Percentiles rank a stretch among this genome's conserved stretches.
Evolutionary conservation across 2,888 invertebrate species (phyloP).

Genomic region (Neoitamus cyanurus): DNA sequence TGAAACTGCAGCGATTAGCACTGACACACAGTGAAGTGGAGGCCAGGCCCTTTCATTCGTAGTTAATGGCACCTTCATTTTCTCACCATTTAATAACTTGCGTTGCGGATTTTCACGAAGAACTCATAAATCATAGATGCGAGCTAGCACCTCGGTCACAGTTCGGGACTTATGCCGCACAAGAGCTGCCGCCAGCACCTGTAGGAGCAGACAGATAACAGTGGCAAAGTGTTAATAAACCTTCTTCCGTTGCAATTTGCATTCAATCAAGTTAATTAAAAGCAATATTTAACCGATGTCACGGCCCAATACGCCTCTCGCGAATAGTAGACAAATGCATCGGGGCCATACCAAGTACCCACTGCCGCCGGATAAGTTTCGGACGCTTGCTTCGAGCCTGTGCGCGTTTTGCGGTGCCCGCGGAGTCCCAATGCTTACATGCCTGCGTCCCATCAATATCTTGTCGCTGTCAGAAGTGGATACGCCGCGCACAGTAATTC

Average conservation of each 20-base stretch:
- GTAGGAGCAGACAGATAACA: background rate
- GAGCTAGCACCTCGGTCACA: background rate
- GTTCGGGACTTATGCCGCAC: background rate
- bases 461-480: constrained; percentile 13
- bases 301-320: constrained; percentile 3
- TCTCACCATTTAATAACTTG: constrained; percentile 7
- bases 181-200: background rate
- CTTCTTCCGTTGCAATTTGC: constrained; percentile 16
- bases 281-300: constrained; percentile 29
- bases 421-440: background rate
- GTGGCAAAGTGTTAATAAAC: constrained; percentile 19
- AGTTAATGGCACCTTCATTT: constrained; percentile 15
- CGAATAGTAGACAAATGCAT: background rate
- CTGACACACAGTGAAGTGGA: constrained; percentile 15
- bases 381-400: background rate
- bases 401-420: background rate
- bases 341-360: background rate
- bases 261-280: constrained; percentile 39
- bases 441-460: background rate
- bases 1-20: constrained; percentile 9
- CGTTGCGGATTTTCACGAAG: background rate
- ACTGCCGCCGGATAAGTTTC: background rate
- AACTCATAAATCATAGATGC: constrained; percentile 32
- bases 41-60: background rate
- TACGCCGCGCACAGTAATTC: background rate